These are phyloP conservation scores for Ectobius pallidus DNA, from an alignment of 2,888 invertebrate species.

Conservation along the genomic window DNA sequence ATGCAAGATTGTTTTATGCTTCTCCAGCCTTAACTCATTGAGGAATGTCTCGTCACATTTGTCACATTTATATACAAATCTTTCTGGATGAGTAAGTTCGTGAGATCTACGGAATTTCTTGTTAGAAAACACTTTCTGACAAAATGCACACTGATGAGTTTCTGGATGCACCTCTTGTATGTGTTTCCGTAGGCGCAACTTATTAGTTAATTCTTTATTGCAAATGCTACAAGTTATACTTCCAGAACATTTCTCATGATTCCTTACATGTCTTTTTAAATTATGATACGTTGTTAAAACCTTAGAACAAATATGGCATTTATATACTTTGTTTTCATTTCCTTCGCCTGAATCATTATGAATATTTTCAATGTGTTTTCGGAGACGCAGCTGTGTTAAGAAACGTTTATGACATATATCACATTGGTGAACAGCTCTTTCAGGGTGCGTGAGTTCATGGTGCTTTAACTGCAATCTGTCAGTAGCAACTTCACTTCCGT, in stretches of 20 bases:
- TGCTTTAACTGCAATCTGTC: conserved; percentile 31
- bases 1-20: conserved; percentile 39
- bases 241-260: conserved; percentile 33
- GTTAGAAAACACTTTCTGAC: conserved; percentile 38
- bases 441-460: conserved; percentile 39
- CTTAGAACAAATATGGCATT: conserved; percentile 38
- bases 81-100: conserved; percentile 38
- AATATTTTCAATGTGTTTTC: conserved; percentile 31
- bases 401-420: conserved; percentile 41
- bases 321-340: conserved; percentile 24
- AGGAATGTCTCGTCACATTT: conserved; percentile 29
- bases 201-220: conserved; percentile 22
- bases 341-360: conserved; percentile 33
- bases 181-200: conserved; percentile 24
- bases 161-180: conserved; percentile 31
- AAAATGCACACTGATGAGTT: conserved; percentile 35
- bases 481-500: background rate
- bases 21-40: conserved; percentile 31
- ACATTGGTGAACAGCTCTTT: conserved; percentile 39
- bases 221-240: conserved; percentile 31
- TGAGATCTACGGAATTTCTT: conserved; percentile 31
- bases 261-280: conserved; percentile 36
- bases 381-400: conserved; percentile 33
- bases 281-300: conserved; percentile 35
- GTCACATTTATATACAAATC: conserved; percentile 39